These are phyloP conservation scores for Mastomys coucha DNA, from an alignment of 2,113 vertebrate genomes.

Conservation along the genomic window DNA sequence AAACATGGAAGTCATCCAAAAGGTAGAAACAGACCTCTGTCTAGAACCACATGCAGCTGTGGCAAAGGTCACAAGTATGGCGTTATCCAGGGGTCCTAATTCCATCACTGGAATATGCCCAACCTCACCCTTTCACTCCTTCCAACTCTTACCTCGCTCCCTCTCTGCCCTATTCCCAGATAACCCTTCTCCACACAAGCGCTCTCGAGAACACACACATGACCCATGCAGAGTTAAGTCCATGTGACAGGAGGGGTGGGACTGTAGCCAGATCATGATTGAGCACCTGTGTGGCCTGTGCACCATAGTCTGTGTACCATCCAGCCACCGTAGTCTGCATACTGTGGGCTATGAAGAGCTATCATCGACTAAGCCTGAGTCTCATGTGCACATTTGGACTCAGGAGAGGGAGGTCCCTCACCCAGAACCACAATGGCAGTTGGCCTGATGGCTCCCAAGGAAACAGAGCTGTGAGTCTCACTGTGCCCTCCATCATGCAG, in stretches of 20 bases:
- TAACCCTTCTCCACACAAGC: rapidly evolving
- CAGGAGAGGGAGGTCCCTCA: not conserved
- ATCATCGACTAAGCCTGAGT: not conserved
- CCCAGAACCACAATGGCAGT: not conserved
- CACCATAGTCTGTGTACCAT: too few relatives aligned
- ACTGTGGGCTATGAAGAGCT: rapidly evolving
- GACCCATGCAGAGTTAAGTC: rapidly evolving
- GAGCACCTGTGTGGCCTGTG: not conserved
- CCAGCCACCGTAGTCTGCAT: not conserved
- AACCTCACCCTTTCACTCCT: not conserved
- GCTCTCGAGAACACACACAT: not conserved
- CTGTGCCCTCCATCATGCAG: not conserved
- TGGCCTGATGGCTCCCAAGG: not conserved
- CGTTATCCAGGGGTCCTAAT: not conserved
- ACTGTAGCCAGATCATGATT: rapidly evolving
- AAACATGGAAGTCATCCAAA: not conserved
- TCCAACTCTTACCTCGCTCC: too few relatives aligned
- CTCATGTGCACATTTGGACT: not conserved
- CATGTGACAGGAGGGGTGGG: rapidly evolving
- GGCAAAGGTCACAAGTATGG: not conserved
- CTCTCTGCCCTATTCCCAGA: not conserved
- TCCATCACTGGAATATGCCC: not conserved
- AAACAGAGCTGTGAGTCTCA: too few relatives aligned
- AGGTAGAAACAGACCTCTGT: not conserved
- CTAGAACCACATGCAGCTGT: not conserved